These are phyloP conservation scores for rat (Rattus norvegicus) DNA, from an alignment of 2,113 vertebrate species.

Conservation along the genomic window GRCr8 NC_086033.1:86883501-86884000, in stretches of 20 bases:
- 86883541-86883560: not conserved
- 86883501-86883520: not conserved
- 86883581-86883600: not conserved
- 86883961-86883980: not conserved
- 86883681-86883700: not conserved
- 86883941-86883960: not conserved
- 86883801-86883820: not conserved
- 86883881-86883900: not conserved
- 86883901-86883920: not conserved
- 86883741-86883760: not conserved
- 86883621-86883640: fast-evolving
- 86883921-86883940: not conserved
- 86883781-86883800: not conserved
- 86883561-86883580: not conserved
- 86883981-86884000: not conserved
- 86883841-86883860: not conserved
- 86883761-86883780: not conserved
- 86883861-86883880: not conserved
- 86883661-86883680: fast-evolving
- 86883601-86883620: not conserved
- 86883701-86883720: not conserved
- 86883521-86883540: not conserved
- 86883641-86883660: not conserved
- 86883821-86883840: not conserved
- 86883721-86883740: not conserved